Evolutionary conservation across 2,113 vertebrate species (phyloP).

Genomic region (Polypterus bichir): DNA sequence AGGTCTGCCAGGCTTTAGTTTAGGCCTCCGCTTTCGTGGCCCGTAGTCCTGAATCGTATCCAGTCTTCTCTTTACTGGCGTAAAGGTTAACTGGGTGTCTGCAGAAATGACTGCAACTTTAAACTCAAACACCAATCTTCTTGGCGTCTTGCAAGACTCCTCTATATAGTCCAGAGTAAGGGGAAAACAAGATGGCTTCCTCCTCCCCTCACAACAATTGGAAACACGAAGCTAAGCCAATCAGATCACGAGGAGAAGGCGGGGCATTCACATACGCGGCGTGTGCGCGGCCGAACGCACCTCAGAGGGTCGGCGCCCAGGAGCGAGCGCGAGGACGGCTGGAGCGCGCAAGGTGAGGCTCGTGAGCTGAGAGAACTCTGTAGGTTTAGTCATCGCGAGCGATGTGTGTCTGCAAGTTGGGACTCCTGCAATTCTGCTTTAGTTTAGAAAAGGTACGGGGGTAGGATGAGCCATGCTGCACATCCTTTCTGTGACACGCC

Average conservation of each 20-base stretch:
- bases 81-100: too few relatives aligned
- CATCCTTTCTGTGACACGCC: too few relatives aligned
- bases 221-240: conserved; percentile 30
- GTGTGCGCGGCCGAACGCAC: background rate
- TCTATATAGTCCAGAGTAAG: conserved; percentile 12
- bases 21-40: background rate
- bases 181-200: conserved; percentile 54
- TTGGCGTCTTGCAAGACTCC: too few relatives aligned
- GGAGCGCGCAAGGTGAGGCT: too few relatives aligned
- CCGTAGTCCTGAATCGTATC: too few relatives aligned
- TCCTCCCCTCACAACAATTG: conserved; percentile 56
- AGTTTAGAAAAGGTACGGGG: background rate
- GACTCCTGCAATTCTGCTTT: background rate
- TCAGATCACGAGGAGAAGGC: conserved; percentile 26
- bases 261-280: conserved; percentile 13
- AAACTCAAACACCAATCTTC: too few relatives aligned
- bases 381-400: too few relatives aligned
- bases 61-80: too few relatives aligned
- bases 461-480: background rate
- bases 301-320: background rate
- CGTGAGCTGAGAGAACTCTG: too few relatives aligned
- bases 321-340: background rate
- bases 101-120: too few relatives aligned
- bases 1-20: too few relatives aligned
- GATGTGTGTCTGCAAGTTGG: too few relatives aligned